Percentiles rank a stretch among this genome's conserved stretches.
phyloP scores from a whole-genome alignment of 2,888 invertebrate genomes.

The Parapristionchus giblindavisi region DNA sequence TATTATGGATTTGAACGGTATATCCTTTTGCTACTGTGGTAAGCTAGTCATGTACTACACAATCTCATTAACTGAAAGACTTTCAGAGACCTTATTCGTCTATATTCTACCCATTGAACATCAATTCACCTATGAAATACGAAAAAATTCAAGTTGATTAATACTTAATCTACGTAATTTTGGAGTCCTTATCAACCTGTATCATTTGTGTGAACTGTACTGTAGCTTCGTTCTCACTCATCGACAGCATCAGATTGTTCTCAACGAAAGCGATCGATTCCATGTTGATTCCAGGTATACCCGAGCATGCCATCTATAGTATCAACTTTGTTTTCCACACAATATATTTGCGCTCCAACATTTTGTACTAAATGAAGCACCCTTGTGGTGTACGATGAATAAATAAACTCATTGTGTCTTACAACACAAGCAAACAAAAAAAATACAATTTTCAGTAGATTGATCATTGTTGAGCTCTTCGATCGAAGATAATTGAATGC shows the following conservation, averaged over 20 bases:
- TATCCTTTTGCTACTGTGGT: too few relatives aligned
- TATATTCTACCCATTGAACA: neutral
- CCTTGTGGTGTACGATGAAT: neutral
- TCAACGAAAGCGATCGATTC: conserved; percentile 92
- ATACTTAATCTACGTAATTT: conserved; percentile 69
- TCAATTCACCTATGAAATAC: neutral
- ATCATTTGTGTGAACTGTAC: conserved; percentile 79
- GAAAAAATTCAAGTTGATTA: neutral
- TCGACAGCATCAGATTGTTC: conserved; percentile 85
- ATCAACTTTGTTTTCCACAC: neutral
- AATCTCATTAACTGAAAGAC: neutral
- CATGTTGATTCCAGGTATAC: conserved; percentile 88
- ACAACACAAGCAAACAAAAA: too few relatives aligned
- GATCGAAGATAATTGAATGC: conserved; percentile 94
- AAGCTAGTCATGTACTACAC: too few relatives aligned
- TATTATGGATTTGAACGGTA: neutral
- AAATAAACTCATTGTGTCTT: neutral
- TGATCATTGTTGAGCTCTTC: conserved; percentile 87
- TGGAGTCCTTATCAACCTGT: conserved; percentile 76
- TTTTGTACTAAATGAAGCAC: neutral
- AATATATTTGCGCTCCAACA: neutral
- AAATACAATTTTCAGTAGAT: conserved; percentile 87
- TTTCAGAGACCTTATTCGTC: neutral
- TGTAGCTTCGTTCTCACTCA: conserved; percentile 92
- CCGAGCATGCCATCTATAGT: conserved; percentile 86